Evolutionary conservation across 2,113 vertebrate genomes (phyloP).

Genomic region (Eleginops maclovinus): DNA sequence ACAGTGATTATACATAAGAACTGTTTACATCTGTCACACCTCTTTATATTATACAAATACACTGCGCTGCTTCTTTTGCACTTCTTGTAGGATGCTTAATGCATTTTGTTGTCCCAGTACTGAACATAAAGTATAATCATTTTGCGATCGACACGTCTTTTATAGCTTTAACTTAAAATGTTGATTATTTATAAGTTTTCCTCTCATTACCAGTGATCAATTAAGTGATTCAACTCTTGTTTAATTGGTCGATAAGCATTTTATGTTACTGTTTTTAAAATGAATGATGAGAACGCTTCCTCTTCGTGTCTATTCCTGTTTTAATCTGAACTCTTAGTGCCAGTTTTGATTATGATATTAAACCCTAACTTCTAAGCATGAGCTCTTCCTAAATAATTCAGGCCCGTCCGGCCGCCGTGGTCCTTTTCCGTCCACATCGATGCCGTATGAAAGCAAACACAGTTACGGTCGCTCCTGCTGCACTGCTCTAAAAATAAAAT

Average conservation of each 20-base stretch:
- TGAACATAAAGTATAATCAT: too few relatives aligned
- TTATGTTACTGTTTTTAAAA: neutral
- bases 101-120: too few relatives aligned
- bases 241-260: neutral
- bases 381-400: neutral
- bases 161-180: too few relatives aligned
- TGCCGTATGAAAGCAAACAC: neutral
- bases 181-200: neutral
- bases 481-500: conserved; percentile 58
- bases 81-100: too few relatives aligned
- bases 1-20: too few relatives aligned
- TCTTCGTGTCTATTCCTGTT: neutral
- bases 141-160: too few relatives aligned
- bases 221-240: neutral
- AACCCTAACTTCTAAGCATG: neutral
- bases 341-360: conserved; percentile 1
- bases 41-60: too few relatives aligned
- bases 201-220: neutral
- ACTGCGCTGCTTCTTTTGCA: too few relatives aligned
- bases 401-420: neutral
- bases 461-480: neutral
- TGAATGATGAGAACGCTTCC: too few relatives aligned
- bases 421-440: neutral
- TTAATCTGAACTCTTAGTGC: neutral
- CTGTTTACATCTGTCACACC: too few relatives aligned